Evolutionary conservation across 2,113 vertebrate genomes (phyloP).

Genomic region (Ailuropoda melanoleuca): DNA sequence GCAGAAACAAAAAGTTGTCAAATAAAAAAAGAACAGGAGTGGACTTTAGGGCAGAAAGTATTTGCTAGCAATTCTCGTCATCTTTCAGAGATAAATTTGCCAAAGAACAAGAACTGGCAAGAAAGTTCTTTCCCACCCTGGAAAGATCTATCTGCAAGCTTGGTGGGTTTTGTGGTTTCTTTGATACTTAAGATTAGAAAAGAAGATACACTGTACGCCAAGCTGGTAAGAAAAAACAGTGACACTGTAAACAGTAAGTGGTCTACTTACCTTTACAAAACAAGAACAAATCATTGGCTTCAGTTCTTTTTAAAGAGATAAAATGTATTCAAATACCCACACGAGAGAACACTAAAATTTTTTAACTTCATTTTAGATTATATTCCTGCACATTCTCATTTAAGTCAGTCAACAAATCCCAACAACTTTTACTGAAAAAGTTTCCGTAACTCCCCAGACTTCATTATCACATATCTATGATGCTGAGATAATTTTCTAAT

Average conservation of each 20-base stretch:
- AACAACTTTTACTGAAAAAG: constrained; percentile 7
- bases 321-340: background rate
- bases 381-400: background rate
- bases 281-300: constrained; percentile 15
- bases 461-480: background rate
- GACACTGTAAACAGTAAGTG: background rate
- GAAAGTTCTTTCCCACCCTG: background rate
- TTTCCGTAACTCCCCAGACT: background rate
- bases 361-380: background rate
- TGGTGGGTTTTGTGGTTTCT: background rate
- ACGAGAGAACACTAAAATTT: background rate
- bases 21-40: background rate
- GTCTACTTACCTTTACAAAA: background rate
- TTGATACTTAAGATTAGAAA: background rate
- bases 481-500: background rate
- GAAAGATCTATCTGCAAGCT: background rate
- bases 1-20: background rate
- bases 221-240: background rate
- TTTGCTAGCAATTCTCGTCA: background rate
- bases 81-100: background rate
- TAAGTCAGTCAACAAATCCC: background rate
- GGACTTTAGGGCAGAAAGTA: background rate
- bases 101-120: background rate
- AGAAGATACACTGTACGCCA: background rate
- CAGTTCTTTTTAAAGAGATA: constrained; percentile 21